Base-by-base conservation (phyloP, 1,140 invertebrate genomes). In the Paralvinella palmiformis region DNA sequence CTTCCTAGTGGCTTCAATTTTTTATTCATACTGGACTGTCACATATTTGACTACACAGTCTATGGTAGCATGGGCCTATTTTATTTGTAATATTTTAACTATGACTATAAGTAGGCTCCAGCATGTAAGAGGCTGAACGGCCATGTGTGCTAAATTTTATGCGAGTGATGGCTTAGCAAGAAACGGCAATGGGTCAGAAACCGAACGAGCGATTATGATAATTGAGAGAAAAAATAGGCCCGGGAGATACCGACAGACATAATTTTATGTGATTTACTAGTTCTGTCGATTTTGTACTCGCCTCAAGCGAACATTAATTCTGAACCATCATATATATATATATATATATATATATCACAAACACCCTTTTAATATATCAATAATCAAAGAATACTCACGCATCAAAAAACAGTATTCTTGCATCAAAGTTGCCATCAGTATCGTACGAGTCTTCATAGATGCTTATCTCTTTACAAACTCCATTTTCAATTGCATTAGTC, bases 371-470 rank as follows among this genome's bases (percentile, higher is more conserved):
- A n/a, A 53, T n/a, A 53, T 10, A 53, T 15, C 13, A 53, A 53
- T n/a, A n/a, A 53, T 41, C 10, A 27, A 27, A 13, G 13, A 15
- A 0, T 15, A 32, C 33, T 57, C 2, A 57, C 55, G 6, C 33
- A 17, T 92, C 2, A 96, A 80, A 0, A 88, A 89, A 73, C 91
- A 57, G 55, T 20, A 57, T 33, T 3, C 3, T 5, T 1, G 55
- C 55, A 50, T 53, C 27, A 41, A 33, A n/a, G n/a, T 37, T 7
- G 2, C 29, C 55, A n/a, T 32, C 59, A 29, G 33, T 33, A 20
- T 53, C 33, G 59, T 33, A 44, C 22, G 32, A 22, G 22, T 22
- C 35, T 22, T 41, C 52, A 37, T 15, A n/a, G 22, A 32, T 35
- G 37, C 37, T 45, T 29, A 48, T 53, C 62, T 58, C 27, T 64